Base-by-base conservation (phyloP, 2,797 vertebrate species). In the Amblyopsis hoosieri region DNA sequence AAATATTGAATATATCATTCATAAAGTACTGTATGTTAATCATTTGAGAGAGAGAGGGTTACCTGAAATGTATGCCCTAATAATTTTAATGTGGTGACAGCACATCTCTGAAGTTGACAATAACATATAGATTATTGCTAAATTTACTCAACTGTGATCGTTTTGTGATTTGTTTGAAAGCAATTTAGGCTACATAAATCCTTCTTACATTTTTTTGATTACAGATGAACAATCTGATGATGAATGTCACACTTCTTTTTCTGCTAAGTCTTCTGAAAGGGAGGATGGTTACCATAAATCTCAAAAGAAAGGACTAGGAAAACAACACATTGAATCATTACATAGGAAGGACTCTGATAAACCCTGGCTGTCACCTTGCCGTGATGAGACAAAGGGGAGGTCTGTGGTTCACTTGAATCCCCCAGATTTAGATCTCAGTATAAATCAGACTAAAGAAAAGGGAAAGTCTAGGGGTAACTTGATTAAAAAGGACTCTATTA, bases 181-280 rank as follows among this genome's bases (percentile, higher is more conserved):
- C 23, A 29, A 29, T 29, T 29, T 14, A 8, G 59, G 3, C 63
- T 5, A 23, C 50, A 19, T 64, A 15, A 13, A 72, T 64, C 19
- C 14, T 29, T 29, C 14, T 29, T 29, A 29, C 3, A 4, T 29
- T 68, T 68, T 54, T 17, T 46, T 15, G 7, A 0, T 66, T 72
- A 14, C 57, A 85, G 85, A 72, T 66, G 77, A 86, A 48, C 60
- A 78, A 37, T 78, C 82, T 0, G 80, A 85, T 47, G 75, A 86
- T 6, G 82, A 86, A 55, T 77, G 78, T 57, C 72, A 66, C 60
- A 37, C 46, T 19, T 77, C 83, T 75, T 76, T 69, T 68, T 76
- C 77, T 73, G 81, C 55, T 51, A 19, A 79, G 60, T 49, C 33
- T 17, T 14, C 52, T 31, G 52, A 54, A 12, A 13, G 15, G 29